Base-by-base conservation (phyloP, 2,888 invertebrate genomes). In the Drosophila monieri region DNA sequence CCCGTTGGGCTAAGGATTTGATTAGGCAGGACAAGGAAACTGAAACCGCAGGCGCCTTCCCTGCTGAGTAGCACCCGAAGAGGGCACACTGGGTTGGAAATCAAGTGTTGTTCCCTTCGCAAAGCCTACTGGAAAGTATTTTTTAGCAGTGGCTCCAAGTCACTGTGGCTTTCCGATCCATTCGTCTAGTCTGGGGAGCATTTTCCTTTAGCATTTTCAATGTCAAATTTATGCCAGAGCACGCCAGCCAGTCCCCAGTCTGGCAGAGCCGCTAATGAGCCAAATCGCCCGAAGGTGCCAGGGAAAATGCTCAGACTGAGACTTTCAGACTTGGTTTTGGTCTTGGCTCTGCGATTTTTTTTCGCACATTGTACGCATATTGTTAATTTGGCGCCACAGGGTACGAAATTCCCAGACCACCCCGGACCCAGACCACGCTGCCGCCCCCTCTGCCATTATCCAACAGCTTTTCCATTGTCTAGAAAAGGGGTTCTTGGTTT, bases 171-270 rank as follows among this genome's bases (percentile, higher is more conserved):
- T 10, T 12, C 6, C 14, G 8, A 54, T 44, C 27, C 30, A 53
- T 54, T 54, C 54, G 30, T 41, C 61, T 61, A 49, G 64, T 65
- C 71, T 61, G 32, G 49, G 32, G 49, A 61, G 51, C 47, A 52
- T 59, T 68, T 69, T 59, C 52, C 43, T 69, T 53, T 53, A 44
- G 58, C 76, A 77, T 86, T 81, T 80, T 86, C 89, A 88, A 89
- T 88, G 87, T 88, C 88, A 80, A 76, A 88, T 88, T 88, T 88
- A 88, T 89, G 87, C 89, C 85, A 80, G 70, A 59, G 80, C 88
- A 88, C 83, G 88, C 78, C 57, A 25, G 18, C 43, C 21, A 21
- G 43, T 64, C 32, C 21, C 6, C 30, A 51, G 77, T 79, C 84
- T 85, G 86, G 74, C 74, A 74, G 79, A 77, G 59, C 73, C 74